phyloP scores from a whole-genome alignment of 1,140 invertebrate genomes.

The Wiebesia pumilae region DNA sequence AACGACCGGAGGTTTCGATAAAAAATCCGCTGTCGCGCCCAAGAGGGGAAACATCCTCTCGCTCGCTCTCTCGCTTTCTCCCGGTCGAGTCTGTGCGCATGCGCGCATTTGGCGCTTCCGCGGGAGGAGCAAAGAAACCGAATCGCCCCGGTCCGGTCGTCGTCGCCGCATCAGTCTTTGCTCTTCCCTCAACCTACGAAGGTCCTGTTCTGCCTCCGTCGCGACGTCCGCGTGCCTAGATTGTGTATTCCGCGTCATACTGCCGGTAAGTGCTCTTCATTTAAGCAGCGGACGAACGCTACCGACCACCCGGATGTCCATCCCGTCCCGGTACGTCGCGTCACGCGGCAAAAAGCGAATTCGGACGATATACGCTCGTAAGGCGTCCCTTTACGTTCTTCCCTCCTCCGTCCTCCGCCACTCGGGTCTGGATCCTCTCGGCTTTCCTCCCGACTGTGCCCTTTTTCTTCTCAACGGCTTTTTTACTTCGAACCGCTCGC shows the following conservation, averaged over 20 bases:
- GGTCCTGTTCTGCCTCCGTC: neutral
- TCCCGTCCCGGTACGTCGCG: too few species aligned
- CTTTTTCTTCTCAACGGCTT: neutral
- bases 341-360: too few species aligned
- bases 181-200: neutral
- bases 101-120: neutral
- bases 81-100: neutral
- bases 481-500: neutral
- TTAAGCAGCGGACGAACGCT: neutral
- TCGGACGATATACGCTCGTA: too few species aligned
- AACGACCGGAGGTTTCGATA: too few species aligned
- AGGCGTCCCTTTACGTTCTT: neutral
- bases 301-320: too few species aligned
- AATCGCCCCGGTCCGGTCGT: neutral
- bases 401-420: too few species aligned
- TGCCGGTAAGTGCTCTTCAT: slow-evolving; percentile 5
- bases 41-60: neutral
- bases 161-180: neutral
- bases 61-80: neutral
- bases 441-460: neutral
- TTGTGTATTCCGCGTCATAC: neutral
- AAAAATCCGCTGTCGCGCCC: too few species aligned
- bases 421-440: too few species aligned
- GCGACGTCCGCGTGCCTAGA: neutral
- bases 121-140: neutral